Base-by-base conservation (phyloP, 2,888 invertebrate genomes). In the Ditula angustiorana region DNA sequence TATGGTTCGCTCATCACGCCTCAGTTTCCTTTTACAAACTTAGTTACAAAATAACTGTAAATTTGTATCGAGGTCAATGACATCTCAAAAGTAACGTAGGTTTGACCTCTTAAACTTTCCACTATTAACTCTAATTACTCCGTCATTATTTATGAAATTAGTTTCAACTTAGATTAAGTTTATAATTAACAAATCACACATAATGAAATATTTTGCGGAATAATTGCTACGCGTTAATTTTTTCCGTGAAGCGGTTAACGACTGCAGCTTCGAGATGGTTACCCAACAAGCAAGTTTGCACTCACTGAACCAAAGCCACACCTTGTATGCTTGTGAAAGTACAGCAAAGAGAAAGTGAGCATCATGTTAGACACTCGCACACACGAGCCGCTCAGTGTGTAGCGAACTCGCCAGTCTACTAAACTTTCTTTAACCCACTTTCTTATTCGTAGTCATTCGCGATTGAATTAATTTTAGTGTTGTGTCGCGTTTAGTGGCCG, bases 401-500 rank as follows among this genome's bases (percentile, higher is more conserved):
- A 85, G 77, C 82, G 73, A 82, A 85, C 86, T 85, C 74, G 85
- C 81, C 78, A 70, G 86, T 84, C 78, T 80, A 85, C 82, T 86
- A 90, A 92, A 92, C 93, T 93, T 93, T 93, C 93, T 91, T 92
- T 90, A 92, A 90, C 93, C 93, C 84, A 93, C 92, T 93, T 93
- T 92, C 92, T 85, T 86, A 80, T 78, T 79, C 76, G 82, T 75
- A 74, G 74, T 72, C 55, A 56, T 80, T 78, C 77, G 78, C 83
- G 82, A 86, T 70, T 78, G 83, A 80, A 78, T 82, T 80, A 81
- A 82, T 82, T 83, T 85, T 86, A 90, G 90, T 90, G 87, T 82
- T 78, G 84, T 85, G 83, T 75, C 73, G 85, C 82, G 87, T 84
- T 77, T 81, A 85, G 86, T 88, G 83, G 83, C 82, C 81, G 81